phyloP scores from a whole-genome alignment of 2,888 invertebrate species.

The Microctonus brassicae region DNA sequence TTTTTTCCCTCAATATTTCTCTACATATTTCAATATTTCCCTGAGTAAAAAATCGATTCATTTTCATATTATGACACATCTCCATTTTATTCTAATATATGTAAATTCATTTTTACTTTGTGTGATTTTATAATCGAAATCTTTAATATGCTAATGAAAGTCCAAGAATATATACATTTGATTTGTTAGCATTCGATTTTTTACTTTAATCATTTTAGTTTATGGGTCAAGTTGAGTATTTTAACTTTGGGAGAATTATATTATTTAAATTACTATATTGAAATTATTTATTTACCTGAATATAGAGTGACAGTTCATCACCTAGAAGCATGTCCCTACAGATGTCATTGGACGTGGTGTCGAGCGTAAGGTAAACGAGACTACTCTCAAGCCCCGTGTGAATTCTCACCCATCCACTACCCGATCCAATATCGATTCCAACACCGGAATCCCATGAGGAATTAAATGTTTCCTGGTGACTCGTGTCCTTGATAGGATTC shows the following conservation, averaged over 20 bases:
- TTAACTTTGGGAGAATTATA: no score
- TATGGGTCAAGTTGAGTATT: no score
- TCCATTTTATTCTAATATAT: neutral
- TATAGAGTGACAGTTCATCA: slow-evolving; percentile 64
- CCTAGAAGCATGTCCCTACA: slow-evolving; percentile 71
- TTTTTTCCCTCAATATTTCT: neutral
- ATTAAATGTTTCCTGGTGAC: slow-evolving; percentile 57
- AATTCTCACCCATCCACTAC: slow-evolving; percentile 76
- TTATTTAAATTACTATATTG: neutral
- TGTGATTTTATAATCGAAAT: no score
- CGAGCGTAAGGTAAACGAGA: slow-evolving; percentile 74
- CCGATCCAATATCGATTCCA: slow-evolving; percentile 72
- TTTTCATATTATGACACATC: neutral
- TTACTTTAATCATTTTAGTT: no score
- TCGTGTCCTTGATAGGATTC: slow-evolving; percentile 41
- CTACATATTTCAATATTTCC: neutral
- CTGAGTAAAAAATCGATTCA: slow-evolving; percentile 2
- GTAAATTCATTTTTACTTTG: no score
- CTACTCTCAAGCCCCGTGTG: slow-evolving; percentile 75
- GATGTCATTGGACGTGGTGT: slow-evolving; percentile 72
- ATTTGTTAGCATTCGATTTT: no score
- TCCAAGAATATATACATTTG: no score
- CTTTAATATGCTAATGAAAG: no score
- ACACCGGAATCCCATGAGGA: slow-evolving; percentile 69
- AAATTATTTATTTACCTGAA: slow-evolving; percentile 60